A percentile compares a stretch with the other conserved stretches of the same genome.
These are phyloP conservation scores for Caretta caretta DNA, from an alignment of 2,113 vertebrate genomes.

Conservation along the genomic window DNA sequence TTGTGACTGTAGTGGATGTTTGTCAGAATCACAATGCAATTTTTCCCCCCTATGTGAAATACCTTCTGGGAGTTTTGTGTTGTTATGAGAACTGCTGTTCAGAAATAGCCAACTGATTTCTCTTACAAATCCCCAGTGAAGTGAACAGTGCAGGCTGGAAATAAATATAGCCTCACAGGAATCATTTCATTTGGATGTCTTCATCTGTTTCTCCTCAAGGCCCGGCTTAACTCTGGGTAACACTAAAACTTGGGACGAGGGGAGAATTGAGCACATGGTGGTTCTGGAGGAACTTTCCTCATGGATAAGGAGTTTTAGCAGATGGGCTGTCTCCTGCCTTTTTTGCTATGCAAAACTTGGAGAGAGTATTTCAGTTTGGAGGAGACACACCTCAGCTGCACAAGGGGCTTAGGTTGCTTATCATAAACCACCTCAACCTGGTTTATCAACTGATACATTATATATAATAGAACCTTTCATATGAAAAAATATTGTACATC, in stretches of 20 bases:
- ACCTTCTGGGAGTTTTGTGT: background rate
- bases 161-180: background rate
- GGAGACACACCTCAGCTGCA: background rate
- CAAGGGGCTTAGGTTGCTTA: background rate
- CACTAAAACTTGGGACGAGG: background rate
- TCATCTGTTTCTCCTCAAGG: background rate
- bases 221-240: background rate
- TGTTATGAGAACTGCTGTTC: constrained; percentile 8
- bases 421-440: background rate
- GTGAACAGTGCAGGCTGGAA: background rate
- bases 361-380: background rate
- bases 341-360: background rate
- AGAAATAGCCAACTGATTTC: constrained; percentile 12
- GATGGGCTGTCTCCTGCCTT: background rate
- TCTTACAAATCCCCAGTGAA: background rate
- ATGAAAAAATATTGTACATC: background rate
- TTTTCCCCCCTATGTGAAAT: background rate
- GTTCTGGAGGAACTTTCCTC: background rate
- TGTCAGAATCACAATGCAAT: background rate
- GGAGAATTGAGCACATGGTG: background rate
- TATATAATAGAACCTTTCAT: background rate
- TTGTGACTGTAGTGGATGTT: constrained; percentile 14
- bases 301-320: background rate
- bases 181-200: background rate
- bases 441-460: background rate